Base-by-base conservation (phyloP, 2,113 vertebrate genomes). In the Tenrec ecaudatus region DNA sequence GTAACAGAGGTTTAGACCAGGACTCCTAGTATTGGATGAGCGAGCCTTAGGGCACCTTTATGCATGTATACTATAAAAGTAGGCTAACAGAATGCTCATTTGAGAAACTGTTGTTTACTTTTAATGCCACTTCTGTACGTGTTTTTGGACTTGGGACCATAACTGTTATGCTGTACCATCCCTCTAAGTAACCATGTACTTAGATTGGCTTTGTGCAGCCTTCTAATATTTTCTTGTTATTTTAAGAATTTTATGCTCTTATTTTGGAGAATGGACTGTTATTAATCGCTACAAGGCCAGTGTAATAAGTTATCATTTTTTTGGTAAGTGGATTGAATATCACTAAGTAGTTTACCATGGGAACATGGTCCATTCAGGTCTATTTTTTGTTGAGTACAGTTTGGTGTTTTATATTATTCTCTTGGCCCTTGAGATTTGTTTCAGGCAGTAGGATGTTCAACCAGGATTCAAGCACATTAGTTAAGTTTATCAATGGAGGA, bases 251-350 rank as follows among this genome's bases (percentile, higher is more conserved):
- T 85, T 85, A 82, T 82, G 58, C 20, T 81, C 5, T 38, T 82
- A 33, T 88, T 83, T 94, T 91, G 71, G 64, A 22, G 82, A 80
- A 1, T 10, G 82, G 10, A 82, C 71, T 91, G 64, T 84, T 88
- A 71, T 90, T 75, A 69, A 53, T 88, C 95, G 38, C 22, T 90
- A 68, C 20, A 84, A 90, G 53, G 14, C 29, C 38, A 89, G 9
- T 88, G 36, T 76, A 81, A 10, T 90, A 89, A 27, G 58, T 90
- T 88, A 23, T 94, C 31, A n/a, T 90, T 68, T 83, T 83, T 29
- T 77, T 90, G 87, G 19, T 84, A 77, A 88, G 15, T 84, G 1
- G 81, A 88, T 86, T 88, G 31, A 76, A 93, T 38, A 62, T 77
- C 81, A 33, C 66, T 81, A 31, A 68, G 25, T 92, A 82, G 62